phyloP scores from a whole-genome alignment of 64 coral and sea anemone genomes.

The Trachythela sp. region DNA sequence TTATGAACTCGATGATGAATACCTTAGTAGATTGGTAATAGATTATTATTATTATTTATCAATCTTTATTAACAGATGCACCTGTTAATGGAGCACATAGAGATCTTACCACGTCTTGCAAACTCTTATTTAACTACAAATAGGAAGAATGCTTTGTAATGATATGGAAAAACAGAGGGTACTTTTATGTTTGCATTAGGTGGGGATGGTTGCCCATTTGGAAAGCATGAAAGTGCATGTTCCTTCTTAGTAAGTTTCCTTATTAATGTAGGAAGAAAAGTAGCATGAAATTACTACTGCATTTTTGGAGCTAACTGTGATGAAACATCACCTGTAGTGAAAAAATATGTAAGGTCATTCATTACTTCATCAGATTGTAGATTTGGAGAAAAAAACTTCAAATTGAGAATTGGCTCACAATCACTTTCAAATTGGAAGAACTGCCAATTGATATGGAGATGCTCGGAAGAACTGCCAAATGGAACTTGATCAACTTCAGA shows the following conservation, averaged over 20 bases:
- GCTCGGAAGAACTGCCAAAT: too few species aligned
- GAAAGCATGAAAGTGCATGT: constrained; percentile 58
- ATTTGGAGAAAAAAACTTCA: constrained; percentile 41
- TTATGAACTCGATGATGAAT: constrained; percentile 51
- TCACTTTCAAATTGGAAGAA: constrained; percentile 46
- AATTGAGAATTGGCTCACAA: constrained; percentile 18
- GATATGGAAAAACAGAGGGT: constrained; percentile 71
- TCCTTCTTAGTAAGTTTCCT: constrained; percentile 74
- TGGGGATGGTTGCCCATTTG: constrained; percentile 74
- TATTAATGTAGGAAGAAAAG: constrained; percentile 69
- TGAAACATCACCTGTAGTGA: constrained; percentile 56
- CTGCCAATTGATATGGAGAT: constrained; percentile 78
- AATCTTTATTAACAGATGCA: too few species aligned
- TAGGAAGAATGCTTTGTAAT: constrained; percentile 53
- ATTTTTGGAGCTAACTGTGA: constrained; percentile 80
- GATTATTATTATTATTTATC: too few species aligned
- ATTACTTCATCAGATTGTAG: constrained; percentile 48
- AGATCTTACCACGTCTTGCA: constrained; percentile 64
- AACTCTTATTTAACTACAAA: constrained; percentile 64
- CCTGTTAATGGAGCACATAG: constrained; percentile 60
- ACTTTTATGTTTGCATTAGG: constrained; percentile 75
- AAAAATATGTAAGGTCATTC: constrained; percentile 64
- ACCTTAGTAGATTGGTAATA: constrained; percentile 32
- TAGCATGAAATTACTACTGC: constrained; percentile 52
- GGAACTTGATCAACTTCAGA: too few species aligned